phyloP scores from a whole-genome alignment of 2,797 vertebrate species.

The Kryptopterus vitreolus region DNA sequence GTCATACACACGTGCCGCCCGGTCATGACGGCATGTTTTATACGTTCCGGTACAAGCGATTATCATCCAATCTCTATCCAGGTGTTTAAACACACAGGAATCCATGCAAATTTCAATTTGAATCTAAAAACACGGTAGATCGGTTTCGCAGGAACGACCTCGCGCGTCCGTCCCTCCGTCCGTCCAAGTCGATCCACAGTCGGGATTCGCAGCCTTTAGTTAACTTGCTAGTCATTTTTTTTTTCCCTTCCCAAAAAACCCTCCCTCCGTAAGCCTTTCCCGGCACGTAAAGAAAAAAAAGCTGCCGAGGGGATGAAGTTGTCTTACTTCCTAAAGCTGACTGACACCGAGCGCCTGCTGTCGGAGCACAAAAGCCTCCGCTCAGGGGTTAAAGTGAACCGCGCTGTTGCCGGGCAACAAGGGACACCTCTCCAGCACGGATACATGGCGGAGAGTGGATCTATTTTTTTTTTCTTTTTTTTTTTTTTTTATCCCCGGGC shows the following conservation, averaged over 20 bases:
- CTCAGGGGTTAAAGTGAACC: slow-evolving; percentile 60
- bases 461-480: no score
- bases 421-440: slow-evolving; percentile 58
- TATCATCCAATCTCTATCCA: neutral
- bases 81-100: neutral
- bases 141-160: neutral
- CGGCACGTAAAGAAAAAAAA: slow-evolving; percentile 45
- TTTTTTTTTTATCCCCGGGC: no score
- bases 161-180: no score
- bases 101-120: slow-evolving; percentile 1
- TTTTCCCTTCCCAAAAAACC: slow-evolving; percentile 12
- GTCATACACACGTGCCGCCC: no score
- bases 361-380: slow-evolving; percentile 43
- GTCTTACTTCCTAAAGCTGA: slow-evolving; percentile 47
- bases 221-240: slow-evolving; percentile 13
- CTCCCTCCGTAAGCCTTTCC: slow-evolving; percentile 28
- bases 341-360: slow-evolving; percentile 38
- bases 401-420: slow-evolving; percentile 76
- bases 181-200: neutral
- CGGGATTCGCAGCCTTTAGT: slow-evolving; percentile 13
- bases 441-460: slow-evolving; percentile 51
- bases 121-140: neutral
- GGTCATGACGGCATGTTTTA: no score
- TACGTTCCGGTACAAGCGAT: neutral
- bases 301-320: slow-evolving; percentile 37